Evolutionary conservation across 2,888 invertebrate species (phyloP), one percentile per base, ranked within the genome.

Genomic region (Drosophila mettleri): DNA sequence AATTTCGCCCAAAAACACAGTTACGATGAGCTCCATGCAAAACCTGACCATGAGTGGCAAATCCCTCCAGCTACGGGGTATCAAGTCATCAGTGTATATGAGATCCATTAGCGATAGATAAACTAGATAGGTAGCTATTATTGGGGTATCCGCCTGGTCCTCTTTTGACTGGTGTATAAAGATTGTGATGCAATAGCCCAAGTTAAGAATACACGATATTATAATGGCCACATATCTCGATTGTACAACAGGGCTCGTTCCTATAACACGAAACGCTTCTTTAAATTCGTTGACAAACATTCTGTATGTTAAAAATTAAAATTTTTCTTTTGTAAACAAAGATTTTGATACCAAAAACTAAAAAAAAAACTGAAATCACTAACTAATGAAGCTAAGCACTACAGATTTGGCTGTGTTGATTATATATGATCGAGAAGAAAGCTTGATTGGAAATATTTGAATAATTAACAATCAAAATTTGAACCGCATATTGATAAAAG

Each of bases 61-160:
- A 2, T 8, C 6, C 0, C 9, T 22, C 55, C 59, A 74, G 16
- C 16, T 45, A 0, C 10, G 14, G 8, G 69, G 73, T 6, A 69
- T n/a, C 0, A 63, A 0, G 0, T 60, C 16, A 2, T 20, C 20
- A 6, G 43, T 10, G 12, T 34, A 39, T 3, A 73, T 20, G 5
- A 69, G 43, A 7, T 59, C 74, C 63, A 74, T 63, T 8, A 73
- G 22, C 7, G 74, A 51, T 0, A 74, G 8, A 41, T 73, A 74
- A 33, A 69, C 43, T 6, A 74, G 29, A 12, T 57, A 41, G 14
- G 46, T 52, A 8, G 53, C 63, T 10, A 60, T 0, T 6, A 29
- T 9, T 0, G 69, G 43, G 0, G 34, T 39, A 8, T 43, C 38
- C 2, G 7, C 1, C 8, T 16, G 18, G 3, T 12, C 14, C 0